These are phyloP conservation scores for Anorthoa munda DNA, from an alignment of 2,888 invertebrate genomes.

Conservation along the genomic window DNA sequence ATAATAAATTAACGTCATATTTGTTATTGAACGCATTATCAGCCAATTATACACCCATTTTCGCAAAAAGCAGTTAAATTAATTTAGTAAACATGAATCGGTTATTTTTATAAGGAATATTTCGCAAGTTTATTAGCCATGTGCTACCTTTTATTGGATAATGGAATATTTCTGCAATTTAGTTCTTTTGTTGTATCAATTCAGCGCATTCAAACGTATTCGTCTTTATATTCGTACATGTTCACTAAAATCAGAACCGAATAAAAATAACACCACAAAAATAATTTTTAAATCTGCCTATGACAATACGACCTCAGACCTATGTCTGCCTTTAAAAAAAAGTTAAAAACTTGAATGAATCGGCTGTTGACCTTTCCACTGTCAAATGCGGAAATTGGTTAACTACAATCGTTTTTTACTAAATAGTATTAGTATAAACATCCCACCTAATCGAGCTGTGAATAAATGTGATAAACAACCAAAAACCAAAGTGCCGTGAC, in stretches of 20 bases:
- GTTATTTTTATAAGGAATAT: neutral
- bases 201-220: neutral
- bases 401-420: conserved; percentile 74
- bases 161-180: conserved; percentile 34
- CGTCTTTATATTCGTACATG: neutral
- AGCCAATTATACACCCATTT: neutral
- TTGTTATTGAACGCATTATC: neutral
- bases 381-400: conserved; percentile 85
- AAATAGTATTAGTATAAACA: conserved; percentile 63
- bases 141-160: conserved; percentile 20
- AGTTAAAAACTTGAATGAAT: conserved; percentile 74
- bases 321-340: conserved; percentile 52
- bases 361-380: conserved; percentile 87
- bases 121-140: conserved; percentile 30
- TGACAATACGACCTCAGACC: conserved; percentile 8
- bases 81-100: neutral
- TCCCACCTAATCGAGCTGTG: conserved; percentile 73
- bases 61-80: neutral
- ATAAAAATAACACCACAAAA: conserved; percentile 30
- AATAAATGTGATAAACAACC: conserved; percentile 74
- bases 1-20: neutral
- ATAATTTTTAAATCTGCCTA: neutral
- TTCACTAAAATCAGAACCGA: neutral
- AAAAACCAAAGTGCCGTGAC: conserved; percentile 71
- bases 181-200: neutral